Percentiles rank a stretch among this genome's conserved stretches.
Evolutionary conservation across 2,113 vertebrate species (phyloP).

Genomic region (Laterallus jamaicensis): DNA sequence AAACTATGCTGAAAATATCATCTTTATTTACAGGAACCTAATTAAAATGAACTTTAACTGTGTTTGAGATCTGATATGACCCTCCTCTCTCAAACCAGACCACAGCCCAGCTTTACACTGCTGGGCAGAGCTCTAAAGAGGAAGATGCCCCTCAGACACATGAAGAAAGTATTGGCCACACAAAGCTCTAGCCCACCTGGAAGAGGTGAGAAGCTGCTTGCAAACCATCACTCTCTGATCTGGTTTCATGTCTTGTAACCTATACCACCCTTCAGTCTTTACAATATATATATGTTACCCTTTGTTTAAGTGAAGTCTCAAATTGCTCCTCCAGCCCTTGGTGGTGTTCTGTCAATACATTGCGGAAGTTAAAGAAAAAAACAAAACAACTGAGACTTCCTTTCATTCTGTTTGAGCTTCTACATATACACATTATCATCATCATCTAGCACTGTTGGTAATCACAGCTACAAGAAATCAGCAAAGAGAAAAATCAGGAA

Average conservation of each 20-base stretch:
- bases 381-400: neutral
- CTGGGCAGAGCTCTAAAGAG: neutral
- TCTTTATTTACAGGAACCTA: constrained; percentile 40
- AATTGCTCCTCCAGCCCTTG: neutral
- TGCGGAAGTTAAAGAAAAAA: neutral
- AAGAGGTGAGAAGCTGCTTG: neutral
- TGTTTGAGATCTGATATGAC: neutral
- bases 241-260: neutral
- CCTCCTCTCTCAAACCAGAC: neutral
- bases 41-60: neutral
- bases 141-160: neutral
- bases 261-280: neutral
- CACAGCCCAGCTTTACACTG: neutral
- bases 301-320: neutral
- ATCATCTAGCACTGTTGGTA: neutral
- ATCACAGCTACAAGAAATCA: constrained; percentile 1
- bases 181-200: neutral
- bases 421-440: neutral
- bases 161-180: neutral
- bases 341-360: neutral
- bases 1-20: constrained; percentile 57
- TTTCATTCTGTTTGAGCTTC: neutral
- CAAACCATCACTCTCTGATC: neutral
- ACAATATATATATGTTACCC: neutral
- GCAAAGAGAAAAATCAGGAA: neutral